Evolutionary conservation across 2,113 vertebrate genomes (phyloP).

Genomic region (Erythrocercus mccallii): DNA sequence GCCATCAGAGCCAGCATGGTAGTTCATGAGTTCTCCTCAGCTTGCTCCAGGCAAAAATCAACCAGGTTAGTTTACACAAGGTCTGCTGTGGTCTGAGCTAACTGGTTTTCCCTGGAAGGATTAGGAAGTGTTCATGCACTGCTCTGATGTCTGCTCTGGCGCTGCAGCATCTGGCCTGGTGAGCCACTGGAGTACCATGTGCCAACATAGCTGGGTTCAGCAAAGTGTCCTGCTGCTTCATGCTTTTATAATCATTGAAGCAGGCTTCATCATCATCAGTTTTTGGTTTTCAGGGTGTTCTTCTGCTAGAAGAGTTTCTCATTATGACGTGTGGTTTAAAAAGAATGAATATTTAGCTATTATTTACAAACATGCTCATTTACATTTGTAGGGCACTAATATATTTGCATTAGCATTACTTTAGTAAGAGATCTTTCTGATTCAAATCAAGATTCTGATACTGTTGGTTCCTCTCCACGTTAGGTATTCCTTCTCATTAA

Average conservation of each 20-base stretch:
- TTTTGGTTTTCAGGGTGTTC: not conserved
- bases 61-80: not conserved
- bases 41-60: not conserved
- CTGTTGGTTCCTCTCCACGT: not conserved
- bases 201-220: not conserved
- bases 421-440: not conserved
- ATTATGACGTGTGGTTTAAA: not conserved
- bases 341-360: not conserved
- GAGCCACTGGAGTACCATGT: not conserved
- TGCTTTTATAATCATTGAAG: not conserved
- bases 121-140: not conserved
- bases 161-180: not conserved
- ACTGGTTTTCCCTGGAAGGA: not conserved
- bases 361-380: slow-evolving; percentile 31
- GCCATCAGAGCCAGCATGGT: not conserved
- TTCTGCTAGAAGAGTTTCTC: not conserved
- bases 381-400: not conserved
- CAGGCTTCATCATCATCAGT: not conserved
- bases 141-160: not conserved
- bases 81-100: not conserved
- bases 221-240: not conserved
- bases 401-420: not conserved
- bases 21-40: not conserved
- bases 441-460: not conserved
- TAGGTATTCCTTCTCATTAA: not conserved